Conservation (phyloP, 2,888 invertebrate genomes). For the Hypercompe scribonia region DNA sequence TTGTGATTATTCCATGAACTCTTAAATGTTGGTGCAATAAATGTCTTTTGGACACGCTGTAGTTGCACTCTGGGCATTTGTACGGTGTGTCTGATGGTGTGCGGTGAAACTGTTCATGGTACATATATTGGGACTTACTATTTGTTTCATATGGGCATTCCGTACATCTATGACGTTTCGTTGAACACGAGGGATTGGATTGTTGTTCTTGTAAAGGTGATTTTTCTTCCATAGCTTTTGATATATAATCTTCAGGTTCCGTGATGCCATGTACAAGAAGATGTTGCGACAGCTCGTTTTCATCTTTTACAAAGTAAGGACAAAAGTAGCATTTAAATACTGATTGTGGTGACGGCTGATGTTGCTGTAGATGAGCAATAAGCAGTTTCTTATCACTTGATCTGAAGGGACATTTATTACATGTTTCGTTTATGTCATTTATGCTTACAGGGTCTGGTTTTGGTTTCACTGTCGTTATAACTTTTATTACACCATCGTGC, state of each 20-base stretch:
- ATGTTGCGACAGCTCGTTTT: conserved; percentile 90
- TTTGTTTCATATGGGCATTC: conserved; percentile 95
- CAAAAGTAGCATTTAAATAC: conserved; percentile 93
- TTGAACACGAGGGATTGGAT: conserved; percentile 56
- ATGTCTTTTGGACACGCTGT: conserved; percentile 93
- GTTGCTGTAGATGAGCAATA: conserved; percentile 89
- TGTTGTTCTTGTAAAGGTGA: conserved; percentile 64
- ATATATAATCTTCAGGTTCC: conserved; percentile 86
- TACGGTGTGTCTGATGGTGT: conserved; percentile 90
- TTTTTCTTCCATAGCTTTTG: conserved; percentile 77
- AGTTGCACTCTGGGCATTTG: conserved; percentile 93
- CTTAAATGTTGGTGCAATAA: conserved; percentile 94
- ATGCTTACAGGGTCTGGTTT: conserved; percentile 73
- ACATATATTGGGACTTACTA: conserved; percentile 94
- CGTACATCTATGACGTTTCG: conserved; percentile 91
- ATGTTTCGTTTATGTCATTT: conserved; percentile 76
- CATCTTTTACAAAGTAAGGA: conserved; percentile 91
- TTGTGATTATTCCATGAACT: conserved; percentile 88
- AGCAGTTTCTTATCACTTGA: conserved; percentile 87
- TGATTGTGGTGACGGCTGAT: conserved; percentile 89
- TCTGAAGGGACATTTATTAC: conserved; percentile 91
- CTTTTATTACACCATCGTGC: conserved; percentile 91
- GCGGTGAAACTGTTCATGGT: conserved; percentile 95
- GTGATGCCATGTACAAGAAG: conserved; percentile 88
- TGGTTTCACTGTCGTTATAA: conserved; percentile 84